A percentile compares a stretch with the other conserved stretches of the same genome.
These are phyloP conservation scores for Drosophila diplacantha DNA, from an alignment of 2,888 invertebrate species.

Conservation along the genomic window DNA sequence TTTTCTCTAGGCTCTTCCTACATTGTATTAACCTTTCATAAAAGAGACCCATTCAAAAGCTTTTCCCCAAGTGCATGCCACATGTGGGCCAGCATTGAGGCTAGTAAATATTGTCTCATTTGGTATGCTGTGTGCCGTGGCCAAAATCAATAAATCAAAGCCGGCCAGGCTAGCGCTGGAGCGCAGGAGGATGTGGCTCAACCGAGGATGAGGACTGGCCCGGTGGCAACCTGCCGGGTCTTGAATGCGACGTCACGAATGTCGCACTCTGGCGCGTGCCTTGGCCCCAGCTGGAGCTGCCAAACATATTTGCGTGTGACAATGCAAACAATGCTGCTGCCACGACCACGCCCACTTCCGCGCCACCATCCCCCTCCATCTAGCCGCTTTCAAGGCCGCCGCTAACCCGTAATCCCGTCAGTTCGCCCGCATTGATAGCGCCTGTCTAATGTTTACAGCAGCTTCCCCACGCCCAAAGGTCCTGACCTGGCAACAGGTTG, in stretches of 20 bases:
- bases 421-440: slow-evolving; percentile 39
- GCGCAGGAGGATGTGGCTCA: slow-evolving; percentile 6
- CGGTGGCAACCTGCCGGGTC: slow-evolving; percentile 24
- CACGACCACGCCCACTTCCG: background rate
- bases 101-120: slow-evolving; percentile 70
- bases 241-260: slow-evolving; percentile 56
- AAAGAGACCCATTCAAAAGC: background rate
- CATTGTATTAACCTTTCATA: no score
- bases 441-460: slow-evolving; percentile 38
- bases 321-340: slow-evolving; percentile 61
- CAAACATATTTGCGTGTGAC: slow-evolving; percentile 64
- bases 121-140: slow-evolving; percentile 64
- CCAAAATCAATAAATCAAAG: slow-evolving; percentile 74
- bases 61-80: slow-evolving; percentile 29
- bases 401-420: slow-evolving; percentile 17
- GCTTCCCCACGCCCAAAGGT: slow-evolving; percentile 25
- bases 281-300: slow-evolving; percentile 42
- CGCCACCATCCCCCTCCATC: background rate
- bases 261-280: slow-evolving; percentile 63
- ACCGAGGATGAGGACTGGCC: background rate
- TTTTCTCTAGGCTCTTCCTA: no score
- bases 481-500: slow-evolving; percentile 45
- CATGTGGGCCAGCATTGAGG: slow-evolving; percentile 45
- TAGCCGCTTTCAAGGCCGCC: slow-evolving; percentile 51
- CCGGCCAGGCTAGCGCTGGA: slow-evolving; percentile 21